Evolutionary conservation across 2,888 invertebrate species (phyloP), one percentile per base, ranked within the genome.

Genomic region (Tineola bisselliella): DNA sequence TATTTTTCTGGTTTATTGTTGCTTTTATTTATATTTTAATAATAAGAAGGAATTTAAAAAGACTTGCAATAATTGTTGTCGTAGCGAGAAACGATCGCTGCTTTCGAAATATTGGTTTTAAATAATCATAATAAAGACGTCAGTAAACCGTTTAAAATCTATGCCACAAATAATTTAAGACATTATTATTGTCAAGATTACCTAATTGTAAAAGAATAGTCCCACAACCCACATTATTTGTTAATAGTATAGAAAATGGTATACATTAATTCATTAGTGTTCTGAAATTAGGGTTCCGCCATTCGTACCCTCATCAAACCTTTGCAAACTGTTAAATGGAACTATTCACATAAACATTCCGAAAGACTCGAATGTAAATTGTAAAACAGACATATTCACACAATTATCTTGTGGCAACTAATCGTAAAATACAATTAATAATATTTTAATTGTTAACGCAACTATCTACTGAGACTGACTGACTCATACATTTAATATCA

Each of bases 301-400:
- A 66, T 67, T 64, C 69, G 68, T 65, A 77, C 77, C 78, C 78
- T 74, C 71, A 69, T 79, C 79, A 78, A 70, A 73, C 73, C 70
- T 71, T 66, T 67, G 64, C 63, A 74, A 72, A 74, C 59, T 61
- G 70, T 69, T 65, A 67, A 71, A 73, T 67, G 66, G 62, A 70
- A 71, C 71, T 73, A 70, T 74, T 70, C 71, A 71, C 72, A 72
- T 73, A 70, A 74, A 71, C 74, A 77, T 76, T 75, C 70, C 69
- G 63, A 31, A 58, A 33, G 31, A 58, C 25, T 33, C 56, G n/a
- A 18, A 33, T 33, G 31, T 58, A 33, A 25, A 58, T 33, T 33
- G 13, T 33, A 33, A 33, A 31, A 33, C 48, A 48, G 48, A 48
- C 10, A 48, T n/a, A 48, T 48, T 48, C 48, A 48, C 48, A 48